Base-by-base conservation (phyloP, 1,140 invertebrate species). In the Phortica variegata region DNA sequence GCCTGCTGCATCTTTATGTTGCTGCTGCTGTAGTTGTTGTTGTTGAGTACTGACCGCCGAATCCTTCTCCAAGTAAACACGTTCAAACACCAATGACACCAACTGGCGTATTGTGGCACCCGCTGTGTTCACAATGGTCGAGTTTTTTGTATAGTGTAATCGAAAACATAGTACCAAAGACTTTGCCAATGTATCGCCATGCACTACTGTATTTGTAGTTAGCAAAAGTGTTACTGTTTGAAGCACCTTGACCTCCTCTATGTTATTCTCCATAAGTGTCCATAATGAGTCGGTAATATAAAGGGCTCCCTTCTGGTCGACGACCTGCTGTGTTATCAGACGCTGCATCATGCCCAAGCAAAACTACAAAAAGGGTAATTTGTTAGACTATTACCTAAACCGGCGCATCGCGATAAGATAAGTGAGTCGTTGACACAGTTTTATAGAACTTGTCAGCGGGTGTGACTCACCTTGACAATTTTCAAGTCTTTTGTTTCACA, bases 401-500 rank as follows among this genome's bases (percentile, higher is more conserved):
- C 18, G 6, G 26, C 6, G 26, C 26, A 12, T 29, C 26, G 8
- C 5, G 32, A 34, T 34, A 34, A 34, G 32, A 34, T 34, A 34
- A 26, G 23, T 29, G 26, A 29, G 6, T 6, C 13, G 13, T 34
- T 34, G 32, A 34, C 32, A 34, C 23, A 26, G 23, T 26, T 34
- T 34, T 34, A 8, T 29, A 29, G 12, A 7, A 29, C 12, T 29
- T 29, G 26, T 12, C 26, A 29, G 12, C 12, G 12, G 12, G 16
- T 78, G 26, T 49, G 38, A 45, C 52, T 58, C 77, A 91, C 89
- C 83, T 90, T 91, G 31, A 97, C 93, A 58, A 98, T 89, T 83
- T 97, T 97, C 17, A 93, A 83, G 80, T 96, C 94, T 81, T 96
- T 97, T 16, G 94, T 96, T 73, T 98, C 95, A 83, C 95, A 98